A percentile compares a stretch with the other conserved stretches of the same genome.
Conservation (phyloP, 2,113 vertebrate species). For the Menidia beryllina region DNA sequence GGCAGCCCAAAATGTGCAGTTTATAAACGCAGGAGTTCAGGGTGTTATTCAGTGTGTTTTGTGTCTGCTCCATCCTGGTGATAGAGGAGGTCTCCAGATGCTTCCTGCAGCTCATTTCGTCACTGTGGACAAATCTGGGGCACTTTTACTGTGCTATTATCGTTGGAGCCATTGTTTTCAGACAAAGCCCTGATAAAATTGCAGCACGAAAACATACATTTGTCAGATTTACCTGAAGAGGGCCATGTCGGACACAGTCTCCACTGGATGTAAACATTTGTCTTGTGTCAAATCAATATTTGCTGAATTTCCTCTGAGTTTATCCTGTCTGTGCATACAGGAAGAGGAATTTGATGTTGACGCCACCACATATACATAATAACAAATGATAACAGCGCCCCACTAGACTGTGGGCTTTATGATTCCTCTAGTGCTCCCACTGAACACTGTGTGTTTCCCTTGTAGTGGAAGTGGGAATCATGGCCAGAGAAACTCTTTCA, state of each 20-base stretch:
- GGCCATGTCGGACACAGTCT: conserved; percentile 20
- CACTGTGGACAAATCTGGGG: conserved; percentile 43
- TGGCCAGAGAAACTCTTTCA: conserved; percentile 63
- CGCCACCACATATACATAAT: conserved; percentile 34
- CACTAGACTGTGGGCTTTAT: conserved; percentile 21
- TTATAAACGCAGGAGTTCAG: conserved; percentile 4
- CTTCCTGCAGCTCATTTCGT: conserved; percentile 77
- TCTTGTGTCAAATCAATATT: conserved; percentile 28
- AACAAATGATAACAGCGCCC: conserved; percentile 46
- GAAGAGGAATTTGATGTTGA: conserved; percentile 53
- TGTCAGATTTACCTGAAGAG: conserved; percentile 48
- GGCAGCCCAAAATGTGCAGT: conserved; percentile 17
- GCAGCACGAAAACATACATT: conserved; percentile 16
- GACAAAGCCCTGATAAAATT: conserved; percentile 49
- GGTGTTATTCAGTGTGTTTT: conserved; percentile 30
- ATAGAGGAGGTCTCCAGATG: conserved; percentile 72
- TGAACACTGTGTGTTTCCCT: conserved; percentile 46
- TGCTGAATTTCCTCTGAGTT: conserved; percentile 38
- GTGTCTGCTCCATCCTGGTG: conserved; percentile 61
- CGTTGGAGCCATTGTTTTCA: conserved; percentile 63
- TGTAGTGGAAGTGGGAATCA: conserved; percentile 68
- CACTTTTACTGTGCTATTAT: conserved; percentile 58
- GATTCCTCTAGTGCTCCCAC: not conserved
- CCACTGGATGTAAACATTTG: conserved; percentile 44
- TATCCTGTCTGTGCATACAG: conserved; percentile 33